Conservation (phyloP, 1,140 invertebrate genomes). For the Trachelipus rathkii region DNA sequence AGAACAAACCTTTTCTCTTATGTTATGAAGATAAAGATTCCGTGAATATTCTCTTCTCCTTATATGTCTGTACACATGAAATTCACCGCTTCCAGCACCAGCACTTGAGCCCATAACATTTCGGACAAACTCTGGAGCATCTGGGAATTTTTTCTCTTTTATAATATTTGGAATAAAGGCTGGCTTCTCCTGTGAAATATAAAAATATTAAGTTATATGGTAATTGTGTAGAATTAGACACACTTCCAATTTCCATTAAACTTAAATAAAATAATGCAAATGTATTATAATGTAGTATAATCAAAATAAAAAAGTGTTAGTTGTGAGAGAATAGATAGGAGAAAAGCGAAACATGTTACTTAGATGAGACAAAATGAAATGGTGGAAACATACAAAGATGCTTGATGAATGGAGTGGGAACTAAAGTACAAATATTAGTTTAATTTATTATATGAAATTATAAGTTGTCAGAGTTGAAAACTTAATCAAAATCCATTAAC, state of each 20-base stretch:
- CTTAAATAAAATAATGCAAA: no score
- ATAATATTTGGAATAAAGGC: constrained; percentile 77
- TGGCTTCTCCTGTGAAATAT: constrained; percentile 86
- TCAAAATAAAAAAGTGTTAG: no score
- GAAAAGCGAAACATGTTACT: no score
- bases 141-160: constrained; percentile 68
- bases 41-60: constrained; percentile 89
- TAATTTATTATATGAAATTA: no score
- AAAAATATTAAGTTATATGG: neutral
- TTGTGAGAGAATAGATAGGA: no score
- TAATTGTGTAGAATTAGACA: neutral
- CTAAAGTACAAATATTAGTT: no score
- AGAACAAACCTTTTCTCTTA: constrained; percentile 66
- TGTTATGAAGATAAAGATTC: constrained; percentile 86
- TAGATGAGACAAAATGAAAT: no score
- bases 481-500: no score
- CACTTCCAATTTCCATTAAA: neutral
- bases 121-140: constrained; percentile 87
- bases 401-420: no score
- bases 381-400: no score
- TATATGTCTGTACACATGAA: constrained; percentile 94
- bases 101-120: constrained; percentile 98
- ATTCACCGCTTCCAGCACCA: constrained; percentile 95
- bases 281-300: no score
- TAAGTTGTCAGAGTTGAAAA: no score